Conservation (phyloP, 2,888 invertebrate species). For the Cataglyphis cursor region DNA sequence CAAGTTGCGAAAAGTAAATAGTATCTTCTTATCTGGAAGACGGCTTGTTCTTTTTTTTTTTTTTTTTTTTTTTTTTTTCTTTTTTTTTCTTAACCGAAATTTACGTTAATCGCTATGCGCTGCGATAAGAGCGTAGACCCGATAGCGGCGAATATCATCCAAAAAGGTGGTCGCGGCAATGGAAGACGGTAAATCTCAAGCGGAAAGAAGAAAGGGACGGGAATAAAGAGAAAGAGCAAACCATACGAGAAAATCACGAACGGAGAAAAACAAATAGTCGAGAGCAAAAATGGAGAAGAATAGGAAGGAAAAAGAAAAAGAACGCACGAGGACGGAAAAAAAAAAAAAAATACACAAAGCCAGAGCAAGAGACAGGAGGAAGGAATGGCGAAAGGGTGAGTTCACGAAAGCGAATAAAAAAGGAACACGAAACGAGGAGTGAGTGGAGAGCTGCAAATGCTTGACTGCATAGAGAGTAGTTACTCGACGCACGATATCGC, state of each 20-base stretch:
- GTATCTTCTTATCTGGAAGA: slow-evolving; percentile 2
- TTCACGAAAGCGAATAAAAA: slow-evolving; percentile 39
- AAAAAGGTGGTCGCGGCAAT: slow-evolving; percentile 39
- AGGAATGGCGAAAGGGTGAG: slow-evolving; percentile 18
- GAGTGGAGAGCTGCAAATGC: slow-evolving; percentile 43
- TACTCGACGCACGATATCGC: slow-evolving; percentile 54
- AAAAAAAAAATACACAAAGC: slow-evolving; percentile 1
- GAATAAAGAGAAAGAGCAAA: slow-evolving; percentile 40
- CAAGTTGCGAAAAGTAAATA: background rate
- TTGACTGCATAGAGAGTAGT: slow-evolving; percentile 56
- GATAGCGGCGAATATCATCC: slow-evolving; percentile 31
- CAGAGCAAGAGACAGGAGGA: slow-evolving; percentile 20
- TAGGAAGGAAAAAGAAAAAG: slow-evolving; percentile 8
- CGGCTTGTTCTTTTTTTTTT: background rate
- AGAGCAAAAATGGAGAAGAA: slow-evolving; percentile 50
- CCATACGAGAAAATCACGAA: slow-evolving; percentile 50
- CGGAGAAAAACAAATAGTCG: slow-evolving; percentile 42
- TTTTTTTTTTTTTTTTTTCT: background rate
- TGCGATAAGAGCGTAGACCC: slow-evolving; percentile 37
- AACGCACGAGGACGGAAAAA: slow-evolving; percentile 17
- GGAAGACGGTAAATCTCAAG: slow-evolving; percentile 34
- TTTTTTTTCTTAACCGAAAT: slow-evolving; percentile 37
- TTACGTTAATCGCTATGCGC: slow-evolving; percentile 49
- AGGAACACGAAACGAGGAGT: slow-evolving; percentile 39
- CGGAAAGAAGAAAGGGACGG: background rate